A percentile compares a stretch with the other conserved stretches of the same genome.
Conservation (phyloP, 2,888 invertebrate species). For the Tinea semifulvella region DNA sequence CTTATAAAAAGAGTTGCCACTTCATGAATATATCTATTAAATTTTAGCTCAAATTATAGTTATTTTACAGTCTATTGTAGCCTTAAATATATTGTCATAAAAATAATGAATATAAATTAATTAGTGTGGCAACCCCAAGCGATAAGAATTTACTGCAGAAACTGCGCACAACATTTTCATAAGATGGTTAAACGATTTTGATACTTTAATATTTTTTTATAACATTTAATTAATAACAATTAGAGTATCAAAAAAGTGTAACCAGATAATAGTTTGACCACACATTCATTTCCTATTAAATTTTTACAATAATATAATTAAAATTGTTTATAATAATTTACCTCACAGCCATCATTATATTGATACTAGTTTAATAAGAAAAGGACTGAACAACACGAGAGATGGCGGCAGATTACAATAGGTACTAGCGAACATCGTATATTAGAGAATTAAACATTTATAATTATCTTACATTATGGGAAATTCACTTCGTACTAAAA, state of each 20-base stretch:
- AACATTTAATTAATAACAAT: not conserved
- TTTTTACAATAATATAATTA: constrained; percentile 60
- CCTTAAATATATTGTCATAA: not conserved
- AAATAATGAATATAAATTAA: not conserved
- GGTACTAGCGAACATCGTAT: constrained; percentile 61
- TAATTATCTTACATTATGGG: constrained; percentile 49
- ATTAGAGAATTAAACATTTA: constrained; percentile 11
- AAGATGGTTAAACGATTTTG: constrained; percentile 2
- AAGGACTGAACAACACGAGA: constrained; percentile 51
- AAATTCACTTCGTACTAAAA: constrained; percentile 63
- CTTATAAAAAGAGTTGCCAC: constrained; percentile 48
- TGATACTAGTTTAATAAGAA: constrained; percentile 64
- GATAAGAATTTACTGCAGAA: too few relatives aligned
- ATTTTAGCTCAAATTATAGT: not conserved
- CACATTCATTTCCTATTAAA: constrained; percentile 4
- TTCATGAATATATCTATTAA: constrained; percentile 6
- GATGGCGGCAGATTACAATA: constrained; percentile 62
- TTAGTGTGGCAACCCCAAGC: constrained; percentile 2
- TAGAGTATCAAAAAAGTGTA: not conserved
- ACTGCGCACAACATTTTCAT: not conserved
- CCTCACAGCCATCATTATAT: constrained; percentile 68
- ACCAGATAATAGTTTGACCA: not conserved
- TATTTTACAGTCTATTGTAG: not conserved
- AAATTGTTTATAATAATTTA: constrained; percentile 63
- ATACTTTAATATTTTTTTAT: constrained; percentile 1